Evolutionary conservation across 2,888 invertebrate species (phyloP).

Genomic region (Polia nebulosa): DNA sequence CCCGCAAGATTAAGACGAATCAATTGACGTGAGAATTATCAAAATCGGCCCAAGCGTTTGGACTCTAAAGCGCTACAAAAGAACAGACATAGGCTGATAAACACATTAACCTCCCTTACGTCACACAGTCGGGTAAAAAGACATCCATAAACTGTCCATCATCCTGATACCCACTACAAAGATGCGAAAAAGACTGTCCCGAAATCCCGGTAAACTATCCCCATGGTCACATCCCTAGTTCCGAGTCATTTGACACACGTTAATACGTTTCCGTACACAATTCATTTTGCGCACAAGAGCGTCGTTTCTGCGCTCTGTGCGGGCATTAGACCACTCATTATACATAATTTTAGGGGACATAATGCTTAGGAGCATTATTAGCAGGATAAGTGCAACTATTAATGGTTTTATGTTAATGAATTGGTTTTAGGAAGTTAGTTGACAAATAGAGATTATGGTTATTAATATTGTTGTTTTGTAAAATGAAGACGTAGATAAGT

Average conservation of each 20-base stretch:
- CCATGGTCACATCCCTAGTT: slow-evolving; percentile 56
- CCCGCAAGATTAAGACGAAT: no score
- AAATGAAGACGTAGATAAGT: neutral
- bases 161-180: neutral
- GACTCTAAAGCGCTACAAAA: no score
- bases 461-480: slow-evolving; percentile 3
- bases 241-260: slow-evolving; percentile 67
- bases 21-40: no score
- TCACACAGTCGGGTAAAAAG: no score
- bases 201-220: slow-evolving; percentile 5
- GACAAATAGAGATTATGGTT: slow-evolving; percentile 35
- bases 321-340: slow-evolving; percentile 72
- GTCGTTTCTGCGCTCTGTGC: slow-evolving; percentile 76
- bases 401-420: slow-evolving; percentile 85
- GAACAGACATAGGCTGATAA: no score
- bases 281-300: slow-evolving; percentile 78
- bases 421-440: slow-evolving; percentile 56
- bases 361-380: slow-evolving; percentile 74
- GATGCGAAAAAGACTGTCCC: neutral
- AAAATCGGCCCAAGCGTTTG: no score
- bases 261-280: slow-evolving; percentile 76
- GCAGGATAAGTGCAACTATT: slow-evolving; percentile 80
- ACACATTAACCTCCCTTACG: no score
- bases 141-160: neutral
- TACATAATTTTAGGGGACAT: slow-evolving; percentile 47